These are phyloP conservation scores for Peucedramus taeniatus DNA, from an alignment of 2,113 vertebrate genomes.

Conservation along the genomic window DNA sequence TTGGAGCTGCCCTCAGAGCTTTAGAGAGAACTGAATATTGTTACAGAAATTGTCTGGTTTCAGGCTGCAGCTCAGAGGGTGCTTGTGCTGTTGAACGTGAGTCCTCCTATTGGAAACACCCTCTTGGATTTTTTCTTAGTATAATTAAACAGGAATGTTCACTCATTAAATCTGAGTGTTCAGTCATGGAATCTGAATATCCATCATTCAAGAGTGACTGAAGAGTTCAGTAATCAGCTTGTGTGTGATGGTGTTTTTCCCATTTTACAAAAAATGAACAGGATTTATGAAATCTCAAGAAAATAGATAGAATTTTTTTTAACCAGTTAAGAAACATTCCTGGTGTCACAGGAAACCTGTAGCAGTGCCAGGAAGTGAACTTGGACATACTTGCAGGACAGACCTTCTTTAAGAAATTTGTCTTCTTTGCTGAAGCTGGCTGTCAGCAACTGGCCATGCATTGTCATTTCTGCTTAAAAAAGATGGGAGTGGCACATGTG, in stretches of 20 bases:
- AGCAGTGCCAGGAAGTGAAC: background rate
- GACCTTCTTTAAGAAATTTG: background rate
- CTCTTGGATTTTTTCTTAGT: background rate
- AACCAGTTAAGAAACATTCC: background rate
- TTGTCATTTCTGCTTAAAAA: conserved; percentile 10
- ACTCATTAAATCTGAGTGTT: background rate
- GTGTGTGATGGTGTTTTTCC: rapidly evolving
- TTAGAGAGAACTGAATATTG: background rate
- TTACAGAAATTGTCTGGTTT: background rate
- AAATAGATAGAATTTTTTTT: background rate
- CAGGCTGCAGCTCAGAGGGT: background rate
- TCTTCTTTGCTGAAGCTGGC: background rate
- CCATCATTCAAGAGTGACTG: background rate
- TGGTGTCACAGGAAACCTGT: background rate
- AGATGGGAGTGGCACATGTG: background rate
- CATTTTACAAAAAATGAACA: background rate
- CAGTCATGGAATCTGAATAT: background rate
- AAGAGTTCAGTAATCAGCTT: background rate
- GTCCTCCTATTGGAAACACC: background rate
- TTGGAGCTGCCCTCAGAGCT: background rate
- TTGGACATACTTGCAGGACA: background rate
- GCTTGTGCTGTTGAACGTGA: background rate
- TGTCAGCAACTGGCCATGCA: background rate
- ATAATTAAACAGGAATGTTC: background rate
- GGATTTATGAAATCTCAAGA: background rate